Evolutionary conservation across 2,113 vertebrate genomes (phyloP), one percentile per base, ranked within the genome.

Genomic region (Mustela nigripes): DNA sequence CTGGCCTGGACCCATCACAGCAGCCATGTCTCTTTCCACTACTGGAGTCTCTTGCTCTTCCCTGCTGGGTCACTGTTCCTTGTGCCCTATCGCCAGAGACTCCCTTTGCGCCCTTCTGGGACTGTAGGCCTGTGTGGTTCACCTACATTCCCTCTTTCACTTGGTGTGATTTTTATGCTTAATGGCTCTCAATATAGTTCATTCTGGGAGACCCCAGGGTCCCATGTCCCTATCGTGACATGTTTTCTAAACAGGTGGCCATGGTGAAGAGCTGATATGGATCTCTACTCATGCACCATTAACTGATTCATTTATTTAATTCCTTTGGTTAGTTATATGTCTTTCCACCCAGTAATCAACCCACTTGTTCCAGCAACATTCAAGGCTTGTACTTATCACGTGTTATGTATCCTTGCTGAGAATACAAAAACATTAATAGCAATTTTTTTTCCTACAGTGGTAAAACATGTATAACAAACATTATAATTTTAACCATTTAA

Each of bases 21-120:
- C n/a, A 31, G 48, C 45, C 45, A 0, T 14, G 60, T 67, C 45
- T 53, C 74, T 80, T 53, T 28, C 74, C 60, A 53, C 4, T 15
- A 33, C 33, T 31, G 33, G 58, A 26, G 22, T 5, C 89, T 36
- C 67, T 12, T 26, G 45, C 9, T 67, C 24, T 31, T n/a, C n/a
- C 7, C 33, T 22, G 24, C 45, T 31, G 24, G n/a, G 33, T 62
- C 56, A 11, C 76, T 15, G 24, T 1, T 1, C 24, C 74, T 39
- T 10, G 24, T 12, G 24, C 24, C 45, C 7, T 8, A 1, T 67
- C 0, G 0, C 50, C 18, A 14, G 18, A 10, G 2, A 31, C 48
- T 7, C 21, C 18, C 62, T 58, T 24, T 56, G 48, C 11, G 26
- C 63, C n/a, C n/a, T 69, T 16, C 26, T 28, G 33, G 74, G 33